Conservation (phyloP, 2,113 vertebrate species). For the Tetraodon nigroviridis region DNA sequence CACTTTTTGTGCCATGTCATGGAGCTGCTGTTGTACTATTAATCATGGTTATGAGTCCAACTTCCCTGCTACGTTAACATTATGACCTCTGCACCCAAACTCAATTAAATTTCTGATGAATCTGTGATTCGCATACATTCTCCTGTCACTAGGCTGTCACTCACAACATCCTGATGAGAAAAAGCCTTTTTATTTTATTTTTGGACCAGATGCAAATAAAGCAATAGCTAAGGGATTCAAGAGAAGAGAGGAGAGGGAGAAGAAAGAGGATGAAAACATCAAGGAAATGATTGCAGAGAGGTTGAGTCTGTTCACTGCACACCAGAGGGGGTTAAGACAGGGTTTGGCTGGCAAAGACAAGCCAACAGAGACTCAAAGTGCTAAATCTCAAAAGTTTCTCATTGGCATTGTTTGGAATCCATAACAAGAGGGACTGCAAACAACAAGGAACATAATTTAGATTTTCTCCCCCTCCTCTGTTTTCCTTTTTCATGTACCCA, state of each 20-base stretch:
- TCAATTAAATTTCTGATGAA: constrained; percentile 68
- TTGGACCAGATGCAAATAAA: constrained; percentile 75
- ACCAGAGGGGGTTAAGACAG: constrained; percentile 76
- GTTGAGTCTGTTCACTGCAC: constrained; percentile 67
- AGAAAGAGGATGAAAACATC: constrained; percentile 67
- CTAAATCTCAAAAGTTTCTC: constrained; percentile 74
- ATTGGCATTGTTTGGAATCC: constrained; percentile 73
- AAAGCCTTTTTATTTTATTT: constrained; percentile 64
- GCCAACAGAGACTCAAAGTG: constrained; percentile 72
- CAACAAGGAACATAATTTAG: constrained; percentile 73
- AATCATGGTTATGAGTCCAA: constrained; percentile 67
- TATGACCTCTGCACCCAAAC: constrained; percentile 61
- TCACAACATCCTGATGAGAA: constrained; percentile 52
- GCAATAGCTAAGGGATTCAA: constrained; percentile 70
- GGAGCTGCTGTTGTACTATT: constrained; percentile 51
- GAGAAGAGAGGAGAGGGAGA: constrained; percentile 46
- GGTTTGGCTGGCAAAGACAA: constrained; percentile 71
- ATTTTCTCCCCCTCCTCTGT: constrained; percentile 45
- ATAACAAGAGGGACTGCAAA: constrained; percentile 72
- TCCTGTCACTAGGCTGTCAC: constrained; percentile 63
- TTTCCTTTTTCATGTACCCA: constrained; percentile 66
- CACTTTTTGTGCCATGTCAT: constrained; percentile 17
- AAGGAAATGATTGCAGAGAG: constrained; percentile 65
- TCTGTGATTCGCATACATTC: constrained; percentile 58
- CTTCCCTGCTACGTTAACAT: constrained; percentile 63